Base-by-base conservation (phyloP, 2,113 vertebrate genomes). In the Myodes glareolus region DNA sequence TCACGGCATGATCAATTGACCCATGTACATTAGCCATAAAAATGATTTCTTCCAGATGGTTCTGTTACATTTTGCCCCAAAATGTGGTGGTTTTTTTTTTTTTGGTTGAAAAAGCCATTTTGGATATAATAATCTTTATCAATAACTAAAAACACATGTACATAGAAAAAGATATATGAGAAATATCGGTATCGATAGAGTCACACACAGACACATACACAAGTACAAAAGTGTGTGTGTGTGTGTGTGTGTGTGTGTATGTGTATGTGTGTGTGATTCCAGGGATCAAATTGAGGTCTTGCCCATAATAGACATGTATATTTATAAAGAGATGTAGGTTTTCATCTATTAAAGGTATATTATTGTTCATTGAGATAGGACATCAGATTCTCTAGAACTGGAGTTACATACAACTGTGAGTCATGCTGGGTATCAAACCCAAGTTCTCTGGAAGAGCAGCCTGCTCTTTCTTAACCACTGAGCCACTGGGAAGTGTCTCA, bases 91-190 rank as follows among this genome's bases (percentile, higher is more conserved):
- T n/a, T n/a, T 1, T 55, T 94, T 94, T 68, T 84, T 55, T 94
- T 92, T 63, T 65, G 52, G 58, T 73, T n/a, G 33, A 92, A 97
- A 97, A 98, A 95, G 11, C n/a, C 36, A 86, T 97, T 47, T 90
- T 91, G 11, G 95, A 95, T 97, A 84, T 93, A 94, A 95, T 42
- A 89, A 17, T 94, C 95, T 96, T 94, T 31, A 84, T 84, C 50
- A 96, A 91, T 96, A 96, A 89, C 65, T 97, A 92, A 97, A 97
- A 96, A 82, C 72, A 96, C 16, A 61, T 82, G 23, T 52, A 94
- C 16, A 95, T 88, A 45, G 77, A 95, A 94, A 95, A 95, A 94
- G 36, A 88, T n/a, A 36, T 42, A 94, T 95, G 90, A 80, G 42
- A 91, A 97, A 94, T 94, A 90, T 87, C 92, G 50, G 4, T 81